A percentile compares a stretch with the other conserved stretches of the same genome.
phyloP scores from a whole-genome alignment of 2,113 vertebrate species.

The Lepidothrix coronata region DNA sequence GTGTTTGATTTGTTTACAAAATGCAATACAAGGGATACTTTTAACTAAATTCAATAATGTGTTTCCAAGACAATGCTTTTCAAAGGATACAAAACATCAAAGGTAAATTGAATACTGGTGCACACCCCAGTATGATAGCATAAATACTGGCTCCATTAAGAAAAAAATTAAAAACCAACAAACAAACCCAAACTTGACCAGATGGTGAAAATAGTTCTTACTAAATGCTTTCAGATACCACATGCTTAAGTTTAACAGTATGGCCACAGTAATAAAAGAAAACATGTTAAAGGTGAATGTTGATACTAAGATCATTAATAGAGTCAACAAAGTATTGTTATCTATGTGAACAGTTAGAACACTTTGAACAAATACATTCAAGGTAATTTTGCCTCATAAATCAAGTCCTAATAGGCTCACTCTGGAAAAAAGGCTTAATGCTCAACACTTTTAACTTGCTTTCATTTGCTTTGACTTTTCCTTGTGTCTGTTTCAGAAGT shows the following conservation, averaged over 20 bases:
- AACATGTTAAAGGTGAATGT: not conserved
- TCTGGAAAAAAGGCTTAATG: not conserved
- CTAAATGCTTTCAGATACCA: not conserved
- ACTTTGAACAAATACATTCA: not conserved
- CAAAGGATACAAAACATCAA: not conserved
- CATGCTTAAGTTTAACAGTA: not conserved
- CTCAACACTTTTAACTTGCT: not conserved
- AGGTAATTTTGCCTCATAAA: not conserved
- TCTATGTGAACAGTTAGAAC: not conserved
- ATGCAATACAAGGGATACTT: not conserved
- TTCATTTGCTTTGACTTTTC: slow-evolving; percentile 2
- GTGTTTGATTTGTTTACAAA: not conserved
- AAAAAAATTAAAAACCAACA: not conserved
- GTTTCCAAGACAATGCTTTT: not conserved
- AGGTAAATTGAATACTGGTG: not conserved
- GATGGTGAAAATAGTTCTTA: not conserved
- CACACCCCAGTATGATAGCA: not conserved
- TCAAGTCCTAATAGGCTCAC: not conserved
- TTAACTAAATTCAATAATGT: not conserved
- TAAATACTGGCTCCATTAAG: not conserved
- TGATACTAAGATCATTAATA: not conserved
- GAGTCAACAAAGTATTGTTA: not conserved
- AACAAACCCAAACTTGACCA: not conserved
- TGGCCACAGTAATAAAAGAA: not conserved
- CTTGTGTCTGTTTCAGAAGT: slow-evolving; percentile 30